Conservation (phyloP, 2,113 vertebrate genomes). For the Lichenostomus cassidix region DNA sequence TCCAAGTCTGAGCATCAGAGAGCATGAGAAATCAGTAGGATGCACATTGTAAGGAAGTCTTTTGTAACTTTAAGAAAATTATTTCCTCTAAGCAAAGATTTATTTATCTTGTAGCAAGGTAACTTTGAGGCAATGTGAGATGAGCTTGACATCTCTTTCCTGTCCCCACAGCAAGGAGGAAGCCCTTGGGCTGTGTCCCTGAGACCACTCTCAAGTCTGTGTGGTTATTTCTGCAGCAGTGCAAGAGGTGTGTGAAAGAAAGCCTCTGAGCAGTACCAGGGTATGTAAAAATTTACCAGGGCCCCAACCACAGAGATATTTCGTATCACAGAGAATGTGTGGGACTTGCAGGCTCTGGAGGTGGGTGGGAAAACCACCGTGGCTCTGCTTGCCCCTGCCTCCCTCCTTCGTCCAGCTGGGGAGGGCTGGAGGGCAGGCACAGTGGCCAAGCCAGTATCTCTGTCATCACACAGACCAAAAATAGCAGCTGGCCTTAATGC, state of each 20-base stretch:
- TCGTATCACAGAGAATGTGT: background rate
- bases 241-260: background rate
- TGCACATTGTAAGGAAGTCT: background rate
- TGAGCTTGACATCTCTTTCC: rapidly evolving
- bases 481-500: background rate
- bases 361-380: background rate
- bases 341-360: background rate
- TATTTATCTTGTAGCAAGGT: background rate
- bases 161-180: background rate
- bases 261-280: background rate
- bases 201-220: rapidly evolving
- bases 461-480: background rate
- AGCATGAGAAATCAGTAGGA: background rate
- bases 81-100: background rate
- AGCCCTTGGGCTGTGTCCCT: background rate
- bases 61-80: background rate
- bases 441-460: rapidly evolving
- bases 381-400: background rate
- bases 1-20: background rate
- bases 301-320: rapidly evolving
- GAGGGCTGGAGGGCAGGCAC: background rate
- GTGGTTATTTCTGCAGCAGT: background rate
- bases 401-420: background rate
- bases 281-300: background rate
- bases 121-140: background rate